These are phyloP conservation scores for Odontamblyopus rebecca DNA, from an alignment of 2,797 vertebrate species.

Conservation along the genomic window DNA sequence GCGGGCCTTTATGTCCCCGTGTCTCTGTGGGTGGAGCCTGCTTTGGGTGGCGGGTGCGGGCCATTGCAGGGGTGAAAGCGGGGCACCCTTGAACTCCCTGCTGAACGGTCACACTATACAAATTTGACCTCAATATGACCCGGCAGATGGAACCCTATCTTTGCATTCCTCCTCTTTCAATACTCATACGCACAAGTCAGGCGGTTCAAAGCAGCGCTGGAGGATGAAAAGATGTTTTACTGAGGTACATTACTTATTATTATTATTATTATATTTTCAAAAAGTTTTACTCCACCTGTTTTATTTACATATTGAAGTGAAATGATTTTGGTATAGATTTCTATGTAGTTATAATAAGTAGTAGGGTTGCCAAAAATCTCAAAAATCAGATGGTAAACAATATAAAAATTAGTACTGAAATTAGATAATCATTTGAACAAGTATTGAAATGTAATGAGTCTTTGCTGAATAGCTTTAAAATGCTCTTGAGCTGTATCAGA, in stretches of 20 bases:
- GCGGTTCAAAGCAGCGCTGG: constrained; percentile 11
- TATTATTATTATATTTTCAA: no score
- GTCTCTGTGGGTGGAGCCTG: constrained; percentile 55
- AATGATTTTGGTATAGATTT: no score
- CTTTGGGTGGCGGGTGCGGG: constrained; percentile 33
- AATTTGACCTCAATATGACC: constrained; percentile 67
- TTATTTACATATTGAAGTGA: no score
- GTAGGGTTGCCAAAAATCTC: no score
- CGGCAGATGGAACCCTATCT: constrained; percentile 20
- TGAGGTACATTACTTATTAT: neutral
- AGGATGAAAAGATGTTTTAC: neutral
- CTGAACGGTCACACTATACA: constrained; percentile 40
- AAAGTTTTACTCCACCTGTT: no score
- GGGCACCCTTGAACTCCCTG: constrained; percentile 73
- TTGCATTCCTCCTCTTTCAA: constrained; percentile 20
- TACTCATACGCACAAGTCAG: neutral
- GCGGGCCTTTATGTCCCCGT: constrained; percentile 53
- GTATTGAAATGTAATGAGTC: no score
- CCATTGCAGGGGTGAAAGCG: constrained; percentile 42
- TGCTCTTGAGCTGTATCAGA: no score
- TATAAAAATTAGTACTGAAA: no score
- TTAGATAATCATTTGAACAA: no score
- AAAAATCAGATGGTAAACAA: no score
- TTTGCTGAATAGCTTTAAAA: no score
- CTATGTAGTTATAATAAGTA: no score